Evolutionary conservation across 2,797 vertebrate species (phyloP), one percentile per base, ranked within the genome.

Genomic region (Hirundo rustica): DNA sequence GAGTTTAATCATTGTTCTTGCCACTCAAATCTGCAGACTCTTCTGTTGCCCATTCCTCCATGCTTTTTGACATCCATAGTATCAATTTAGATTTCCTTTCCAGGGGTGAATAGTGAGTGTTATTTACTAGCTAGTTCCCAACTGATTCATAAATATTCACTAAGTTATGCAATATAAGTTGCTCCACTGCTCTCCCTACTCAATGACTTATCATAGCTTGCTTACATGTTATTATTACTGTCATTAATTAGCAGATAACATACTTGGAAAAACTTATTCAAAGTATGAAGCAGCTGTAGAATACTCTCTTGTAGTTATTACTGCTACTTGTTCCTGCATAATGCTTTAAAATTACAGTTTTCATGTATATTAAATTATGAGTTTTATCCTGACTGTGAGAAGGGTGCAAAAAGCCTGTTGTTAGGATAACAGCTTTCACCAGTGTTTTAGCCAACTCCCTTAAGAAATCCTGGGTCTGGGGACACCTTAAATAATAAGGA

Each of bases 1-100:
- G 60, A 89, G 64, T 85, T 94, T 78, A 92, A 88, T 77, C 68
- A 38, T 44, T 83, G 73, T 66, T 95, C 85, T 88, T 78, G 83
- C 82, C 93, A 93, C 79, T 95, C 76, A 89, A 13, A 77, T 58
- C 66, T 82, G 45, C 48, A 70, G 80, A 55, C 18, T 79, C 54
- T 61, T 71, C 42, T 68, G n/a, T 16, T 92, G 68, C 47, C 50
- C 21, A 11, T 64, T 88, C 38, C 47, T 83, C 80, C n/a, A 22
- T 19, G 30, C 61, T 61, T 93, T 77, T 67, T 72, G 62, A 61
- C 38, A 91, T 22, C 73, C 60, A 60, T 64, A 73, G 17, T 25
- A 74, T 23, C 16, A 68, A 67, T 58, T 74, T 68, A 42, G 42
- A 71, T 58, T 77, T 65, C 71, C 21, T 68, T 51, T 86, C 45